phyloP scores from a whole-genome alignment of 1,140 invertebrate species.

The Holotrichia oblita region DNA sequence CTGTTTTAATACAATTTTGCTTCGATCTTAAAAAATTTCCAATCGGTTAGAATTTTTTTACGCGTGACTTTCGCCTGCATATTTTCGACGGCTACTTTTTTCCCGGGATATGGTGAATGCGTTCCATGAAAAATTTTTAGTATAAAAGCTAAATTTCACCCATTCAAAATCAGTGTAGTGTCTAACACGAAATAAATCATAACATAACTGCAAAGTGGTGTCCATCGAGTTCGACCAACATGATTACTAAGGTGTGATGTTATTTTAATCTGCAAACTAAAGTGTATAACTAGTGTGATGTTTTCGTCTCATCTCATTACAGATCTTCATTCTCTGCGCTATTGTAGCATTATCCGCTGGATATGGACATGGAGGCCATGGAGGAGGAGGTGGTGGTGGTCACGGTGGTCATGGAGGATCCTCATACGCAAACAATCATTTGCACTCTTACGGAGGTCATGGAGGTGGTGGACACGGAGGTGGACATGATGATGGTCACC shows the following conservation, averaged over 20 bases:
- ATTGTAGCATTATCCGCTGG: constrained; percentile 31
- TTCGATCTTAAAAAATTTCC: background rate
- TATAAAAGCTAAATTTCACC: too few relatives aligned
- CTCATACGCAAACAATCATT: constrained; percentile 30
- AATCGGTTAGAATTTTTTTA: constrained; percentile 2
- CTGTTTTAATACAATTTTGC: too few relatives aligned
- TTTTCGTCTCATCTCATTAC: background rate
- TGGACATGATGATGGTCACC: constrained; percentile 22
- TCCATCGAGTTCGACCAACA: background rate
- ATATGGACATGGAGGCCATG: constrained; percentile 38
- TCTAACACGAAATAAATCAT: background rate
- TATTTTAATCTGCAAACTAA: too few relatives aligned
- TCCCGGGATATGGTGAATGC: background rate
- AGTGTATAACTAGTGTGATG: too few relatives aligned
- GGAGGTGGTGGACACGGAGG: background rate
- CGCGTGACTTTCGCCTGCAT: background rate
- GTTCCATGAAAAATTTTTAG: constrained; percentile 24
- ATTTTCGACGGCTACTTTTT: background rate
- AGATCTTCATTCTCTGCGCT: constrained; percentile 29
- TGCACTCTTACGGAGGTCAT: constrained; percentile 24
- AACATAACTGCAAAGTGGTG: background rate
- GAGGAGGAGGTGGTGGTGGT: constrained; percentile 36
- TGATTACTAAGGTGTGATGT: constrained; percentile 21
- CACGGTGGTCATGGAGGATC: constrained; percentile 27
- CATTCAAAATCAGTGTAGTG: constrained; percentile 17